These are phyloP conservation scores for Dasypolia templi DNA, from an alignment of 2,888 invertebrate genomes.

Conservation along the genomic window DNA sequence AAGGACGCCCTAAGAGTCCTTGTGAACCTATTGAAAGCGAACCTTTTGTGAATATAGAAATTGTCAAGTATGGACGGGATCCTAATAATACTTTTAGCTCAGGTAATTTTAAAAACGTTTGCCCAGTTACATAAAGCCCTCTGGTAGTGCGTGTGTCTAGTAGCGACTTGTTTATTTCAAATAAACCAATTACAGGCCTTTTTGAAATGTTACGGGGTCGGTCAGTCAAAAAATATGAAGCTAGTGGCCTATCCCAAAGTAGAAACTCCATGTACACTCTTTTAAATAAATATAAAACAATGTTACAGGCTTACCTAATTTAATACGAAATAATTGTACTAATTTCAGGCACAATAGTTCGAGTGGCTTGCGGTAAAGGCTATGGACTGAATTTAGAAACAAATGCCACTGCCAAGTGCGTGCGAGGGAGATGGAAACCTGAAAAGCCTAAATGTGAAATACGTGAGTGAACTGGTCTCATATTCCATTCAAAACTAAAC, in stretches of 20 bases:
- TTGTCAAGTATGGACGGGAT: slow-evolving; percentile 93
- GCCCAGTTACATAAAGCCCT: too few relatives aligned
- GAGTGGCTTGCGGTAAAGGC: slow-evolving; percentile 94
- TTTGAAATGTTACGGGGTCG: too few relatives aligned
- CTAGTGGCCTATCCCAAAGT: too few relatives aligned
- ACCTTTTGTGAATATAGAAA: slow-evolving; percentile 92
- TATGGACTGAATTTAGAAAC: slow-evolving; percentile 93
- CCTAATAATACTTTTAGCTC: slow-evolving; percentile 93
- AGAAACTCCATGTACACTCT: too few relatives aligned
- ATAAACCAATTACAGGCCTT: too few relatives aligned
- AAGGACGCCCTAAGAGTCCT: slow-evolving; percentile 90
- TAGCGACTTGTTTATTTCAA: too few relatives aligned
- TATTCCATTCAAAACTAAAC: not conserved
- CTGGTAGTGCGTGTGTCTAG: too few relatives aligned
- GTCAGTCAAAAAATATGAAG: too few relatives aligned
- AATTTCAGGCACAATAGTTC: slow-evolving; percentile 92
- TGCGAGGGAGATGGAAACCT: slow-evolving; percentile 96
- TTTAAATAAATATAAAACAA: too few relatives aligned
- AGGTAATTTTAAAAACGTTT: slow-evolving; percentile 78
- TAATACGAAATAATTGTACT: not conserved
- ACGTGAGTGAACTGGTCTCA: slow-evolving; percentile 88
- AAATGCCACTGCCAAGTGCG: slow-evolving; percentile 95
- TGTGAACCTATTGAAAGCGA: slow-evolving; percentile 93
- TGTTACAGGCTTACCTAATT: not conserved
- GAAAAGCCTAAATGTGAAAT: slow-evolving; percentile 95